Evolutionary conservation across 2,113 vertebrate species (phyloP).

Genomic region (Pyrgilauda ruficollis): DNA sequence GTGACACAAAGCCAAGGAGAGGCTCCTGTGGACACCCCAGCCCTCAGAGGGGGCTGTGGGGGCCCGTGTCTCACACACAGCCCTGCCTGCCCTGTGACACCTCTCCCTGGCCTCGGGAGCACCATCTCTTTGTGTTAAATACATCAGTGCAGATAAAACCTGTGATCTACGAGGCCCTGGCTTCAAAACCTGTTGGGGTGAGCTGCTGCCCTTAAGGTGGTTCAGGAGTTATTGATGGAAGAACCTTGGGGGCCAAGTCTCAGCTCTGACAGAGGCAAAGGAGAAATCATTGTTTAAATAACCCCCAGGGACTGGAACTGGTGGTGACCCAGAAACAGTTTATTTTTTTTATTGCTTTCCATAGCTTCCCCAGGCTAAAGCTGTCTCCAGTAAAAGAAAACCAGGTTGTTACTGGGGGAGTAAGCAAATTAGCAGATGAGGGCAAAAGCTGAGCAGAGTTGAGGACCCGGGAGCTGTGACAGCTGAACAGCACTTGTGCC

Average conservation of each 20-base stretch:
- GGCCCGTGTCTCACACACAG: neutral
- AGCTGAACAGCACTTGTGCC: neutral
- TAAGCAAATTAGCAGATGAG: neutral
- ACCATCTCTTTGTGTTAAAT: neutral
- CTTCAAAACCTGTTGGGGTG: neutral
- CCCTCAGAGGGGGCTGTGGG: neutral
- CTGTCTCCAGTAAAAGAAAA: slow-evolving; percentile 23
- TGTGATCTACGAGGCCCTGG: neutral
- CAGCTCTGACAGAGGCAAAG: slow-evolving; percentile 24
- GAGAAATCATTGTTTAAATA: slow-evolving; percentile 69
- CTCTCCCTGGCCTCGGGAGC: neutral
- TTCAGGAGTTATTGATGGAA: slow-evolving; percentile 69
- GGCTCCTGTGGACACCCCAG: neutral
- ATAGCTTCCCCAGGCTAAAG: slow-evolving; percentile 46
- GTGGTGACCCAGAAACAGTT: slow-evolving; percentile 72
- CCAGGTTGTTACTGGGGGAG: slow-evolving; percentile 18
- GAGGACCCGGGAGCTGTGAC: neutral
- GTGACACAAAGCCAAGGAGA: neutral
- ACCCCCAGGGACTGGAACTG: slow-evolving; percentile 50
- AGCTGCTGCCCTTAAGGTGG: slow-evolving; percentile 15
- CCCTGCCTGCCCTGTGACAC: neutral
- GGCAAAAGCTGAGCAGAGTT: neutral
- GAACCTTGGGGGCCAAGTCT: slow-evolving; percentile 61
- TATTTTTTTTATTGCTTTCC: slow-evolving; percentile 69
- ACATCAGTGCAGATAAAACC: neutral